A percentile compares a stretch with the other conserved stretches of the same genome.
phyloP scores from a whole-genome alignment of 2,113 vertebrate genomes.

The Chaetodon auriga region DNA sequence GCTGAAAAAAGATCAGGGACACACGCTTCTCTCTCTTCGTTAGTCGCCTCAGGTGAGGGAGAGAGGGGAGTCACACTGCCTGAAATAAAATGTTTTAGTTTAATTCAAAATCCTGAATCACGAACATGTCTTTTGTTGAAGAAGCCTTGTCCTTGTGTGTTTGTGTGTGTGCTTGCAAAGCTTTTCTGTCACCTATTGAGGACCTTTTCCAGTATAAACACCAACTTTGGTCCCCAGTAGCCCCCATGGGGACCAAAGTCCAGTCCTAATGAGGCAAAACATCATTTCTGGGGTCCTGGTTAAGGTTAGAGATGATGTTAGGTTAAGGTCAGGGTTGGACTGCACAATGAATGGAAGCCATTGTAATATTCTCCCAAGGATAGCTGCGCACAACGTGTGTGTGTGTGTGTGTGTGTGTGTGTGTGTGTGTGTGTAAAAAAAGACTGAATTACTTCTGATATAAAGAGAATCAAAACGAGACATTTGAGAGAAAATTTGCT shows the following conservation, averaged over 20 bases:
- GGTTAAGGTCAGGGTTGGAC: too few relatives aligned
- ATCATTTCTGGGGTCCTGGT: too few relatives aligned
- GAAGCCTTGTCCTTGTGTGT: slow-evolving; percentile 20
- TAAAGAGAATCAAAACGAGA: slow-evolving; percentile 6
- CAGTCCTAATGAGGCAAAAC: too few relatives aligned
- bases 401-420: not conserved
- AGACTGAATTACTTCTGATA: slow-evolving; percentile 8
- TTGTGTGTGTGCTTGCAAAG: not conserved
- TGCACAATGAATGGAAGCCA: too few relatives aligned
- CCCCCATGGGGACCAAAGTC: too few relatives aligned
- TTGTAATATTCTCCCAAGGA: too few relatives aligned
- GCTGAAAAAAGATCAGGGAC: slow-evolving; percentile 57
- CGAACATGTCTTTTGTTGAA: slow-evolving; percentile 32
- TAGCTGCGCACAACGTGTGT: too few relatives aligned
- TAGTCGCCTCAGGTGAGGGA: slow-evolving; percentile 40
- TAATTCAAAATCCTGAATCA: slow-evolving; percentile 37
- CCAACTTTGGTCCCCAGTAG: too few relatives aligned
- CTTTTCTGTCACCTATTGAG: too few relatives aligned
- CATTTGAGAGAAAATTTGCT: not conserved
- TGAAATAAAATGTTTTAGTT: slow-evolving; percentile 50
- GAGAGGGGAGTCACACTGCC: slow-evolving; percentile 10
- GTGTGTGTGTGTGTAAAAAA: not conserved
- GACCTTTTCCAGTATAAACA: too few relatives aligned
- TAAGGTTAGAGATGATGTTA: too few relatives aligned
- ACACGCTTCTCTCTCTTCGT: slow-evolving; percentile 17